Conservation (phyloP, 1,140 invertebrate species). For the Phocides pigmalion region DNA sequence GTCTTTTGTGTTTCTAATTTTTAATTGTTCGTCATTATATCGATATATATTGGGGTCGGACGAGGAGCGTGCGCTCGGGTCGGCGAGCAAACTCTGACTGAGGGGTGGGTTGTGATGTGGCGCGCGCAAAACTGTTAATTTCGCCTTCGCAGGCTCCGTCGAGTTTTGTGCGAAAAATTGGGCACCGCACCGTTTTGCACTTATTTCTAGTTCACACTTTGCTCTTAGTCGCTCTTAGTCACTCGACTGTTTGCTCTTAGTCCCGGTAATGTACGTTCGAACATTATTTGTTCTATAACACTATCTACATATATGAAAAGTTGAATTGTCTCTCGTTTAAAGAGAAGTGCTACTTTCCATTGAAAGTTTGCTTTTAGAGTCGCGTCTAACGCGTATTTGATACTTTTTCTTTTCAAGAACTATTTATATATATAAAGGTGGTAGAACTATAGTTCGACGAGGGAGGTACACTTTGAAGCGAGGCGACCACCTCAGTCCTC, state of each 20-base stretch:
- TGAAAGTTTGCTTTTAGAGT: too few species aligned
- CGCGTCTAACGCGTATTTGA: too few species aligned
- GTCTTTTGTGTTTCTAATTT: conserved; percentile 35
- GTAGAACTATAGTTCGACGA: too few species aligned
- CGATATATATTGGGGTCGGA: conserved; percentile 12
- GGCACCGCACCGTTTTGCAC: conserved; percentile 34
- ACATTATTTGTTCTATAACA: not conserved
- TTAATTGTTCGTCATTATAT: conserved; percentile 25
- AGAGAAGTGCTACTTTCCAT: too few species aligned
- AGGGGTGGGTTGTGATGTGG: conserved; percentile 48
- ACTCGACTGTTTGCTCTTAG: conserved; percentile 35
- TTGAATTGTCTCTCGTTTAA: too few species aligned
- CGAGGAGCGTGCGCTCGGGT: conserved; percentile 36
- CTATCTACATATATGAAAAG: not conserved
- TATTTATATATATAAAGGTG: too few species aligned
- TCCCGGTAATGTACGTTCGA: conserved; percentile 31
- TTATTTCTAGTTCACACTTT: conserved; percentile 30
- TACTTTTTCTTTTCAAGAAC: too few species aligned
- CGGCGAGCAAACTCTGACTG: conserved; percentile 41
- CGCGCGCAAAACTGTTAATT: conserved; percentile 65
- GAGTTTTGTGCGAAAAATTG: conserved; percentile 51
- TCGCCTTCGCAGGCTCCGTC: conserved; percentile 43
- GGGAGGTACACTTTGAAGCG: too few species aligned
- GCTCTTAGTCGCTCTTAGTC: conserved; percentile 34
- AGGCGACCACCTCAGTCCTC: too few species aligned